A percentile compares a stretch with the other conserved stretches of the same genome.
Conservation (phyloP, 2,797 vertebrate species). For the Acanthurus lineatus region DNA sequence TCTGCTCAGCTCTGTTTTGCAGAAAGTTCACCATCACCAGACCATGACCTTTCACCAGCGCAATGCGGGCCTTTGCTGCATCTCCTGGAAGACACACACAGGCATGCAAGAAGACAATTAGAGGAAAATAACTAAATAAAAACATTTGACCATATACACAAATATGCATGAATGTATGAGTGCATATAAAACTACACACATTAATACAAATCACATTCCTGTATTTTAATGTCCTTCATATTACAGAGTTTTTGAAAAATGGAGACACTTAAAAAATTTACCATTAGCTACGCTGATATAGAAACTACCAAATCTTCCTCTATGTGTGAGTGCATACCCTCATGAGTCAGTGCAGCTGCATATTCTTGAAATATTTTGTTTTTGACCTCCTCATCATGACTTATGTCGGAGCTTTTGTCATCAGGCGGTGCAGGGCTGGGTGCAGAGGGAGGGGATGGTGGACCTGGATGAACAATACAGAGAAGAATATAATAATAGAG, state of each 20-base stretch:
- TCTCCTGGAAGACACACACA: slow-evolving; percentile 77
- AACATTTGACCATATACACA: slow-evolving; percentile 6
- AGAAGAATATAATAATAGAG: slow-evolving; percentile 2
- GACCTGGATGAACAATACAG: slow-evolving; percentile 25
- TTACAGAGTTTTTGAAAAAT: slow-evolving; percentile 2
- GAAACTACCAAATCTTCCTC: not conserved
- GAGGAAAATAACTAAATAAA: slow-evolving; percentile 28
- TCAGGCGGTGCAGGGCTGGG: slow-evolving; percentile 49
- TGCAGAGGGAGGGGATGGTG: slow-evolving; percentile 46
- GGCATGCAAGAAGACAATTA: slow-evolving; percentile 12
- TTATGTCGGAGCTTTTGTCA: slow-evolving; percentile 74
- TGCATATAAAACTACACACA: not conserved
- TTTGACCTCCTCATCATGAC: slow-evolving; percentile 71
- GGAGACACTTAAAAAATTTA: not conserved
- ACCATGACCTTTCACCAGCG: slow-evolving; percentile 88
- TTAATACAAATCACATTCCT: not conserved
- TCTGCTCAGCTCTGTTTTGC: slow-evolving; percentile 79
- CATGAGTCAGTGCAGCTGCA: slow-evolving; percentile 71
- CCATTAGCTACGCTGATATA: not conserved
- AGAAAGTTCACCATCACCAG: slow-evolving; percentile 82
- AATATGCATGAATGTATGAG: not conserved
- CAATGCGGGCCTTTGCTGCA: slow-evolving; percentile 84
- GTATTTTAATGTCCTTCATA: not conserved
- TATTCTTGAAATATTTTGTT: slow-evolving; percentile 87
- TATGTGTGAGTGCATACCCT: slow-evolving; percentile 81